Evolutionary conservation across 2,113 vertebrate species (phyloP), one percentile per base, ranked within the genome.

Genomic region (Chamaetylas fuelleborni): DNA sequence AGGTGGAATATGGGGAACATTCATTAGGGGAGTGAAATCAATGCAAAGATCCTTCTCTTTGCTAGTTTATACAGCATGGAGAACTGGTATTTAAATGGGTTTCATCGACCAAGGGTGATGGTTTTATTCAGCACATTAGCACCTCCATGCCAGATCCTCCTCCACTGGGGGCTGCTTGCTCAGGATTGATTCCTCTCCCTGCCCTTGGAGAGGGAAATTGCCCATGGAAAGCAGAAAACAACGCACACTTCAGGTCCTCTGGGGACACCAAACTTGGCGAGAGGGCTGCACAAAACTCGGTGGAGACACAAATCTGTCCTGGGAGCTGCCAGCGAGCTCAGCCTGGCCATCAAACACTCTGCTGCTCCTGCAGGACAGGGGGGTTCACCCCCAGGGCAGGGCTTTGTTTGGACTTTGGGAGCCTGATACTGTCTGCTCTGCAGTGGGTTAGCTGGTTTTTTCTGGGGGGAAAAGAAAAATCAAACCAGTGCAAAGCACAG

Each of bases 51-150:
- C 42, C 23, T 82, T 65, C 60, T 42, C 29, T 85, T 45, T 57
- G 16, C 16, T 57, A 5, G 13, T 36, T 84, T 72, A 26, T 61
- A 9, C 14, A 76, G 65, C 23, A 6, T 9, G 48, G 43, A 60
- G 65, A 20, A 10, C 20, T 36, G 64, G 14, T 36, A 14, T 90
- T 88, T 58, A 64, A 61, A 78, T 38, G 61, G 53, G 29, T 11
- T 94, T 36, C 61, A 28, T 16, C 0, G 1, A 50, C 71, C 83
- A 72, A 90, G 76, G 33, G 1, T 1, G 48, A 67, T 86, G 85
- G 64, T 81, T 96, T 94, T 90, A 88, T 78, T 47, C 7, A 9
- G 54, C 72, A 56, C 79, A 53, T 96, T 93, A 78, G 42, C 88
- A 90, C 86, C 90, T 92, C 72, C 54, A 1, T 22, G 65, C 79